These are phyloP conservation scores for Vespertilio murinus DNA, from an alignment of 2,797 vertebrate genomes.

Conservation along the genomic window DNA sequence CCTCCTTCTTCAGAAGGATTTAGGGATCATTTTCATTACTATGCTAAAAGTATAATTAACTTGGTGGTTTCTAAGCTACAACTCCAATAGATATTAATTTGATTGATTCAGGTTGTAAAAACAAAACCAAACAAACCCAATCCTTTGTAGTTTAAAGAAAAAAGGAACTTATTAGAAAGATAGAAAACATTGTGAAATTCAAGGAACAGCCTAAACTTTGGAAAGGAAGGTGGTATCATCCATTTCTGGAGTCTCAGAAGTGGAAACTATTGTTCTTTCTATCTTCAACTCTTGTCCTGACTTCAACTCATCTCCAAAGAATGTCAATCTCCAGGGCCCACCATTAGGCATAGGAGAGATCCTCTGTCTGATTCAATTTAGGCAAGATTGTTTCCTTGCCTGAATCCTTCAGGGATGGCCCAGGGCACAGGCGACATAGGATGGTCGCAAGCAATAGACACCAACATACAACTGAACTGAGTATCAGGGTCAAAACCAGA, in stretches of 20 bases:
- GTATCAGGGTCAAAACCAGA: not conserved
- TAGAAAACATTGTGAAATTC: not conserved
- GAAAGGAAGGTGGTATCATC: not conserved
- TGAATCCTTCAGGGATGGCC: not conserved
- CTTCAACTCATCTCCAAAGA: not conserved
- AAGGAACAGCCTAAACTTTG: not conserved
- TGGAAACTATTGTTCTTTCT: not conserved
- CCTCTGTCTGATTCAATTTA: not conserved
- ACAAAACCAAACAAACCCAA: not conserved
- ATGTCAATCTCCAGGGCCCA: too few relatives aligned
- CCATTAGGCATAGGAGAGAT: not conserved
- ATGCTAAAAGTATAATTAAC: constrained; percentile 53
- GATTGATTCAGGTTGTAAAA: constrained; percentile 9
- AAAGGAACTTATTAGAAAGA: not conserved
- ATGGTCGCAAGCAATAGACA: not conserved
- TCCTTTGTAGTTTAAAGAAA: constrained; percentile 11
- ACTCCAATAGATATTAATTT: constrained; percentile 55
- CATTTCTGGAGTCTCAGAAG: not conserved
- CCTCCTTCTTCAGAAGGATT: not conserved
- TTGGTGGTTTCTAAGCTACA: constrained; percentile 32
- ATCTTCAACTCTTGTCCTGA: not conserved
- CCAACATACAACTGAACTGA: not conserved
- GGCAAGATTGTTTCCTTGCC: not conserved
- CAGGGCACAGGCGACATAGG: not conserved
- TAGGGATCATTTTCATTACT: constrained; percentile 35